Conservation (phyloP, 2,888 invertebrate genomes). For the Eutolmus rufibarbis region DNA sequence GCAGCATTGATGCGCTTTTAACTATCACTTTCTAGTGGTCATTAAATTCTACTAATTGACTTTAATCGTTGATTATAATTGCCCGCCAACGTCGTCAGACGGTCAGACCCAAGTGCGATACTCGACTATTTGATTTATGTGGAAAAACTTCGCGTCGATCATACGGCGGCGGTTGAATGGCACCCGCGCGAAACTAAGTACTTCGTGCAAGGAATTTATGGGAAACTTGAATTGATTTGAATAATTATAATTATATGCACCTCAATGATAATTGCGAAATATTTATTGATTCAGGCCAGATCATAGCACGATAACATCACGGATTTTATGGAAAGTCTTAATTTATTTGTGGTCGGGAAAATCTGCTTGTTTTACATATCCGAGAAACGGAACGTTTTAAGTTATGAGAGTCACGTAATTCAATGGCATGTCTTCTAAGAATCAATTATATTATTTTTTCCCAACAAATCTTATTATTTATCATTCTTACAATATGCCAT, state of each 20-base stretch:
- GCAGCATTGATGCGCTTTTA: not conserved
- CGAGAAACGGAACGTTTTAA: not conserved
- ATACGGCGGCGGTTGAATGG: not conserved
- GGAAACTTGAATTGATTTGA: not conserved
- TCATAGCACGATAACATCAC: not conserved
- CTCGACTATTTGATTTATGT: slow-evolving; percentile 19
- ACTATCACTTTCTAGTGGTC: slow-evolving; percentile 14
- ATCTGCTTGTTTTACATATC: not conserved
- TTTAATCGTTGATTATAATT: slow-evolving; percentile 30
- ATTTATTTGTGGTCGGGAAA: not conserved
- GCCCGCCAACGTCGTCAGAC: not conserved
- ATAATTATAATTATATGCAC: slow-evolving; percentile 3
- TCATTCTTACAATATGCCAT: not conserved
- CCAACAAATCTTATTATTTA: not conserved
- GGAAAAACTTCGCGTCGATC: not conserved
- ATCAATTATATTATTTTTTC: not conserved
- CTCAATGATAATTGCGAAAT: not conserved
- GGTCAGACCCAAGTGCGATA: not conserved
- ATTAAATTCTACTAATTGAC: slow-evolving; percentile 24
- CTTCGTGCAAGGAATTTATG: not conserved
- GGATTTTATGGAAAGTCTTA: not conserved
- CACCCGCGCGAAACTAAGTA: not conserved
- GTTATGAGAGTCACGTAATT: not conserved
- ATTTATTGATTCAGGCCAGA: slow-evolving; percentile 3
- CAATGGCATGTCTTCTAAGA: not conserved